Conservation (phyloP, 2,113 vertebrate species). For the Syngnathus floridae region DNA sequence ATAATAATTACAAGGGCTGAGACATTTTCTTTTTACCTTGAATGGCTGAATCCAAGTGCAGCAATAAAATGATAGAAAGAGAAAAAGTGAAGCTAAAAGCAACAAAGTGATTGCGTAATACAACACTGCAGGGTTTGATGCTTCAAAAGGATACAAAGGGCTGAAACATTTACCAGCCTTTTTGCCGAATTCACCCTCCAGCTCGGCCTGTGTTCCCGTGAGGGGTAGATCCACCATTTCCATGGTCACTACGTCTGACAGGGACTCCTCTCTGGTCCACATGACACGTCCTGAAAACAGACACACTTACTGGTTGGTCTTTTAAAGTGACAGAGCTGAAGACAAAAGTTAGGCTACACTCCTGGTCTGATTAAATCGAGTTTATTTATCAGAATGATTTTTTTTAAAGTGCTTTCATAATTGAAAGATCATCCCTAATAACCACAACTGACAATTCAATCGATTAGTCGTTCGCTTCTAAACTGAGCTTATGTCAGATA, state of each 20-base stretch:
- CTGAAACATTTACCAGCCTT: constrained; percentile 82
- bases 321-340: background rate
- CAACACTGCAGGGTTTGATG: background rate
- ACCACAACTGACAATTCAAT: background rate
- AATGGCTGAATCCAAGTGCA: constrained; percentile 89
- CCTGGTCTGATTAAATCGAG: background rate
- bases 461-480: background rate
- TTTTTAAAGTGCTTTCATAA: background rate
- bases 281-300: constrained; percentile 78
- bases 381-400: background rate
- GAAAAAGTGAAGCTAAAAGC: constrained; percentile 37
- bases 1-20: constrained; percentile 2
- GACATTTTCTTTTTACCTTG: constrained; percentile 84
- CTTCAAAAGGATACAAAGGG: background rate
- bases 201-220: constrained; percentile 91
- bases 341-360: background rate
- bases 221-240: constrained; percentile 98
- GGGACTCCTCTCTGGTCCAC: constrained; percentile 92
- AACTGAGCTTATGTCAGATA: background rate
- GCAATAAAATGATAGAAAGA: constrained; percentile 62
- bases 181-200: constrained; percentile 98
- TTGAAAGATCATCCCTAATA: background rate
- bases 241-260: constrained; percentile 91
- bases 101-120: background rate
- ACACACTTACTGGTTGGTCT: constrained; percentile 29